Conservation (phyloP, 2,797 vertebrate species). For the Pteronotus mesoamericanus region DNA sequence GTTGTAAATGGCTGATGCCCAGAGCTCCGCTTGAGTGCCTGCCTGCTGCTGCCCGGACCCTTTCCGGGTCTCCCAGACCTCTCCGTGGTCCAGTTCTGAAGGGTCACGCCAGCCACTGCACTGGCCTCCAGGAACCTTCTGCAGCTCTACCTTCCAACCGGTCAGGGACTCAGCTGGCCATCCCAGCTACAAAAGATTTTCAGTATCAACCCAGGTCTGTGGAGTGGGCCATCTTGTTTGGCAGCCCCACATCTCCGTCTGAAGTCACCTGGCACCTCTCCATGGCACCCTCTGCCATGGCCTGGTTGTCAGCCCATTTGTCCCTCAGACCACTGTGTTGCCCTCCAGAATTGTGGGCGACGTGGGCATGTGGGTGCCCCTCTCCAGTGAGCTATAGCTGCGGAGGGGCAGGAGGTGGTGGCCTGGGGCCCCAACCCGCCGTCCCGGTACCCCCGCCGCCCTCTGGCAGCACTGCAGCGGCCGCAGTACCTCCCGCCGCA, state of each 20-base stretch:
- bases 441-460: slow-evolving; percentile 75
- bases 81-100: background rate
- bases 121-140: background rate
- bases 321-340: slow-evolving; percentile 91
- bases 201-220: background rate
- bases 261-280: background rate
- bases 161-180: background rate
- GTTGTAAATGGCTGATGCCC: background rate
- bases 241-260: background rate
- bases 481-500: slow-evolving; percentile 92
- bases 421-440: slow-evolving; percentile 78
- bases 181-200: background rate
- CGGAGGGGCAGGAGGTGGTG: slow-evolving; percentile 88
- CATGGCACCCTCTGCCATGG: background rate
- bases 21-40: background rate
- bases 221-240: background rate
- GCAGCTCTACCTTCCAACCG: background rate
- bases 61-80: background rate
- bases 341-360: slow-evolving; percentile 88
- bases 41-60: background rate
- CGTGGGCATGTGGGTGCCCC: slow-evolving; percentile 86
- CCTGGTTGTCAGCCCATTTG: background rate
- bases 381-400: slow-evolving; percentile 92
- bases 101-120: background rate
- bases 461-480: slow-evolving; percentile 88